Conservation (phyloP, 2,113 vertebrate genomes). For the Rhea americana region DNA sequence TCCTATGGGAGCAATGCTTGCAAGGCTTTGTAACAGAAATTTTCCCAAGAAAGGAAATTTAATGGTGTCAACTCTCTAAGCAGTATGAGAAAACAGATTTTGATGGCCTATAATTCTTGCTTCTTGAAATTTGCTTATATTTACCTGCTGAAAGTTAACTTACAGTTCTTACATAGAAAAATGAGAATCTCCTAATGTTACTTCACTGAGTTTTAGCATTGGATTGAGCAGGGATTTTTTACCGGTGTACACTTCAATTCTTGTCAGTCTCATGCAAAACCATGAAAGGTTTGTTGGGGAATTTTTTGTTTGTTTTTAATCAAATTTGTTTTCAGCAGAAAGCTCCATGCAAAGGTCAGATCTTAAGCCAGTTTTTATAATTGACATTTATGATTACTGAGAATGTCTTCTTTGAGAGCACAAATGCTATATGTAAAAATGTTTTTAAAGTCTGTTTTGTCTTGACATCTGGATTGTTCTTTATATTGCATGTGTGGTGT, state of each 20-base stretch:
- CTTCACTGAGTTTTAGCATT: neutral
- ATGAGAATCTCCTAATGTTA: neutral
- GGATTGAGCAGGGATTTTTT: neutral
- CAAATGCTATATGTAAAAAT: neutral
- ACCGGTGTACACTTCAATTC: neutral
- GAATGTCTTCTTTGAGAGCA: neutral
- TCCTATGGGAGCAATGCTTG: neutral
- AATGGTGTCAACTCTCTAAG: neutral
- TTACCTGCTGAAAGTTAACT: neutral
- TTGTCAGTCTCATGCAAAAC: neutral
- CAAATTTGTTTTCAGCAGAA: neutral
- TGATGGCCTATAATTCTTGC: neutral
- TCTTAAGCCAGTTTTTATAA: neutral
- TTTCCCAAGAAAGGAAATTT: neutral
- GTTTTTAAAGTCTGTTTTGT: neutral
- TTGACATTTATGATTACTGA: constrained; percentile 47
- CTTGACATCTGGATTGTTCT: neutral
- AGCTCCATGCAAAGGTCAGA: constrained; percentile 52
- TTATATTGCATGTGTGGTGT: neutral
- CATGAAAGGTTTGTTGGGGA: neutral
- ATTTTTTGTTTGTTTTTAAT: neutral
- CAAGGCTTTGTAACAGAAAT: neutral
- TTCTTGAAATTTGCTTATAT: neutral
- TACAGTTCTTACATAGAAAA: neutral
- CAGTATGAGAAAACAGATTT: neutral